Evolutionary conservation across 2,113 vertebrate species (phyloP).

Genomic region (Andinoacara biseriatus): DNA sequence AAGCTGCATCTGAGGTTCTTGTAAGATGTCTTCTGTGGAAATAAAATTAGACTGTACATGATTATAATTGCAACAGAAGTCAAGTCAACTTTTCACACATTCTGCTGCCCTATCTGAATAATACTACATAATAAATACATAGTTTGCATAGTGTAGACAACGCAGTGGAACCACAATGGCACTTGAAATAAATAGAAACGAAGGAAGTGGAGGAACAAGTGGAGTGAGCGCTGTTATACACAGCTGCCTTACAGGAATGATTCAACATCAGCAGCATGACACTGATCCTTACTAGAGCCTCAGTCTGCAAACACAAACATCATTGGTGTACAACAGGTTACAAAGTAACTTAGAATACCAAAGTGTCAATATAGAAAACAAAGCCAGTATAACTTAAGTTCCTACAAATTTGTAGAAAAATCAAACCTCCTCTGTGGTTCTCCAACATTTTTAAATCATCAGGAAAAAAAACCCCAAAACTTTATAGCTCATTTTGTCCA

Average conservation of each 20-base stretch:
- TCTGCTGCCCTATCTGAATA: slow-evolving; percentile 70
- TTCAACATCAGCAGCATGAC: background rate
- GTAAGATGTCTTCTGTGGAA: slow-evolving; percentile 29
- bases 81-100: slow-evolving; percentile 30
- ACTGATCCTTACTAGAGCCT: background rate
- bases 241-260: slow-evolving; percentile 15
- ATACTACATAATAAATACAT: slow-evolving; percentile 89
- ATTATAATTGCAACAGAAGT: slow-evolving; percentile 6
- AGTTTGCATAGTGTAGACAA: slow-evolving; percentile 92
- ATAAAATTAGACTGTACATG: slow-evolving; percentile 41
- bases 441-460: background rate
- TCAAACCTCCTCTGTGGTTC: background rate
- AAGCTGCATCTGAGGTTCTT: slow-evolving; percentile 47
- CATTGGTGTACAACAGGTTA: background rate
- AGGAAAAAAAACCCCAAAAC: background rate
- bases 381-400: background rate
- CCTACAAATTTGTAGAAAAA: background rate
- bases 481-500: slow-evolving; percentile 27
- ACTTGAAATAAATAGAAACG: slow-evolving; percentile 78
- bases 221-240: slow-evolving; percentile 16
- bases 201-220: slow-evolving; percentile 22
- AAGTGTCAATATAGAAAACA: background rate
- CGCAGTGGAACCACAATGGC: slow-evolving; percentile 79
- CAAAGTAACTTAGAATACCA: background rate
- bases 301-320: background rate